Conservation (phyloP, 1,140 invertebrate species). For the Drosophila tropicalis region DNA sequence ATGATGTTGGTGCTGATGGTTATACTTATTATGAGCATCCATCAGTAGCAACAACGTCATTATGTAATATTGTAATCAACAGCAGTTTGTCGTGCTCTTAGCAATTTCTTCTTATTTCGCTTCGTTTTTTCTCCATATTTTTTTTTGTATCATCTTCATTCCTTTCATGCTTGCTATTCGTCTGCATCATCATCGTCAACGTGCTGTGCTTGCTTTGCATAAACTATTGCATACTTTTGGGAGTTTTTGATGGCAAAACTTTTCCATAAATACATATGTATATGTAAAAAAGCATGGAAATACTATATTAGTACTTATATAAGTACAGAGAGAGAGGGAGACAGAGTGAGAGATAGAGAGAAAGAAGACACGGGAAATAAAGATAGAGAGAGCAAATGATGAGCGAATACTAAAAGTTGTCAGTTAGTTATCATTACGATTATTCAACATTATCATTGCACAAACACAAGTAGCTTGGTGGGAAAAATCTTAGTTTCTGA, state of each 20-base stretch:
- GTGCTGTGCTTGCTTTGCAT: constrained; percentile 62
- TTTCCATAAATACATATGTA: constrained; percentile 34
- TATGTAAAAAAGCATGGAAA: not conserved
- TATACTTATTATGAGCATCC: too few species aligned
- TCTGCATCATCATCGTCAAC: constrained; percentile 32
- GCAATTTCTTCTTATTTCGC: constrained; percentile 6
- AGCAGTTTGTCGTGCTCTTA: constrained; percentile 24
- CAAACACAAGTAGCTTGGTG: too few species aligned
- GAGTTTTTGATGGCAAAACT: constrained; percentile 67
- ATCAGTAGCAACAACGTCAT: not conserved
- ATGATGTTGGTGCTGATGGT: not conserved
- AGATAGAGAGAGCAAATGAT: too few species aligned
- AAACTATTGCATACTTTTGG: constrained; percentile 76
- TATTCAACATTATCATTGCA: constrained; percentile 36
- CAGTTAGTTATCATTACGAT: constrained; percentile 48
- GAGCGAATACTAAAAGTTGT: constrained; percentile 23
- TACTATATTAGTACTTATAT: constrained; percentile 3
- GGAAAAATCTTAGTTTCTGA: too few species aligned
- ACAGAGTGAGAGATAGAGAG: not conserved
- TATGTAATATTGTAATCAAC: constrained; percentile 41
- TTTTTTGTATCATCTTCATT: not conserved
- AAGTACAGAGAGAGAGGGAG: not conserved
- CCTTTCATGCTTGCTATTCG: not conserved
- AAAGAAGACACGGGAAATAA: not conserved
- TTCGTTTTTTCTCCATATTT: not conserved